These are phyloP conservation scores for Telmatherina bonti DNA, from an alignment of 2,797 vertebrate species.

Conservation along the genomic window DNA sequence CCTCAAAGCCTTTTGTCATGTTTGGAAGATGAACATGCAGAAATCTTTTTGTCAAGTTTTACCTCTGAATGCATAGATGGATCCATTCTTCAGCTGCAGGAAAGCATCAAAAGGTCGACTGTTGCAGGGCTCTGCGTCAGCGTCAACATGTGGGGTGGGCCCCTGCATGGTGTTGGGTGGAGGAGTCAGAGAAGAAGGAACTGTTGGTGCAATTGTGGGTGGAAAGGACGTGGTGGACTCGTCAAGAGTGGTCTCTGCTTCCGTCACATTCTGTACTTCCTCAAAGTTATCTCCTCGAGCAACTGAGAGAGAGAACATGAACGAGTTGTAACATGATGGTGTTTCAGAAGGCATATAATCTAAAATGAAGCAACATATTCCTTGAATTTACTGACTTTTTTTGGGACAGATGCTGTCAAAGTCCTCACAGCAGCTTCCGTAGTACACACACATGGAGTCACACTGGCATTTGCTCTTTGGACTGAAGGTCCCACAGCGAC, in stretches of 20 bases:
- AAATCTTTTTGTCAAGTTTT: not conserved
- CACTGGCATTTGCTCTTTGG: slow-evolving; percentile 89
- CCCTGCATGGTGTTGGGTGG: not conserved
- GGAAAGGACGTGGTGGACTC: not conserved
- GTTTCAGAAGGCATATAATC: not conserved
- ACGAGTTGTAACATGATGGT: not conserved
- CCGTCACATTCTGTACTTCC: slow-evolving; percentile 67
- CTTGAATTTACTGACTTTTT: slow-evolving; percentile 82
- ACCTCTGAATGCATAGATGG: slow-evolving; percentile 95
- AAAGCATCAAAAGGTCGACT: slow-evolving; percentile 91
- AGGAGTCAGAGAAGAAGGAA: not conserved
- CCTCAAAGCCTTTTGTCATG: not conserved
- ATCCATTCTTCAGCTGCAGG: slow-evolving; percentile 94
- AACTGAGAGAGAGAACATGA: slow-evolving; percentile 66
- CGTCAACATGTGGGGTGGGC: slow-evolving; percentile 14
- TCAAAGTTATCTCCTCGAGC: slow-evolving; percentile 91
- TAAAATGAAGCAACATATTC: not conserved
- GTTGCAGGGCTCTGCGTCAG: slow-evolving; percentile 84
- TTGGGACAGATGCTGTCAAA: slow-evolving; percentile 83
- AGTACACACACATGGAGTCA: slow-evolving; percentile 91
- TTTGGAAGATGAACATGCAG: not conserved
- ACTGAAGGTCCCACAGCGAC: slow-evolving; percentile 86
- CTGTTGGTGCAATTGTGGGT: rapidly evolving
- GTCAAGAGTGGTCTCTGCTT: not conserved
- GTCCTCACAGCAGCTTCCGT: slow-evolving; percentile 92